Conservation (phyloP, 30 jellyfish, hydroid and myxozoan genomes). For the Aurelia sp. region DNA sequence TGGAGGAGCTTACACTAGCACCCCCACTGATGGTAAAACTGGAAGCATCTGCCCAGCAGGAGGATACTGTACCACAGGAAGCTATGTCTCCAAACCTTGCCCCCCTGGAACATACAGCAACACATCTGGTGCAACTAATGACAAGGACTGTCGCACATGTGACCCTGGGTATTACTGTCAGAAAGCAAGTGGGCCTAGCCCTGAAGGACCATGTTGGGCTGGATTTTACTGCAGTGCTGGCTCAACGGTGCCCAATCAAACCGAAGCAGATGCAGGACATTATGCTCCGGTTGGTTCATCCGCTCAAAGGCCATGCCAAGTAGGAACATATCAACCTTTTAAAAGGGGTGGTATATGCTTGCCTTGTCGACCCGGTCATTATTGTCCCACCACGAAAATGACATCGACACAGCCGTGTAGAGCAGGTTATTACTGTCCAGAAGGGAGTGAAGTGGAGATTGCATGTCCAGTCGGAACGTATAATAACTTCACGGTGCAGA, state of each 20-base stretch:
- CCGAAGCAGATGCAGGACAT: constrained; percentile 88
- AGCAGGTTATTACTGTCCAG: constrained; percentile 97
- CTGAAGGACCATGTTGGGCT: constrained; percentile 99
- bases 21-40: constrained; percentile 97
- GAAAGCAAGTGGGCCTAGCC: constrained; percentile 99
- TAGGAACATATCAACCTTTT: constrained; percentile 95
- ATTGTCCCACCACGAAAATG: constrained; percentile 83
- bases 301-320: constrained; percentile 94
- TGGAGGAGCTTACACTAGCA: constrained; percentile 98
- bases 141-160: constrained; percentile 96
- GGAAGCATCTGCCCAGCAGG: constrained; percentile 99
- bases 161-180: constrained; percentile 97
- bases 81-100: constrained; percentile 84
- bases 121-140: constrained; percentile 97
- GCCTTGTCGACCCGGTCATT: constrained; percentile 94
- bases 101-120: constrained; percentile 99
- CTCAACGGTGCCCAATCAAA: constrained; percentile 79
- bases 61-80: constrained; percentile 96
- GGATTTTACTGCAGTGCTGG: constrained; percentile 97
- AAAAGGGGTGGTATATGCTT: constrained; percentile 82
- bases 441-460: constrained; percentile 93
- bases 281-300: constrained; percentile 97
- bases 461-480: constrained; percentile 99
- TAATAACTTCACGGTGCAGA: constrained; percentile 85
- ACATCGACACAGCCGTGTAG: constrained; percentile 75